phyloP scores from a whole-genome alignment of 2,888 invertebrate species.

The Spodoptera exigua region DNA sequence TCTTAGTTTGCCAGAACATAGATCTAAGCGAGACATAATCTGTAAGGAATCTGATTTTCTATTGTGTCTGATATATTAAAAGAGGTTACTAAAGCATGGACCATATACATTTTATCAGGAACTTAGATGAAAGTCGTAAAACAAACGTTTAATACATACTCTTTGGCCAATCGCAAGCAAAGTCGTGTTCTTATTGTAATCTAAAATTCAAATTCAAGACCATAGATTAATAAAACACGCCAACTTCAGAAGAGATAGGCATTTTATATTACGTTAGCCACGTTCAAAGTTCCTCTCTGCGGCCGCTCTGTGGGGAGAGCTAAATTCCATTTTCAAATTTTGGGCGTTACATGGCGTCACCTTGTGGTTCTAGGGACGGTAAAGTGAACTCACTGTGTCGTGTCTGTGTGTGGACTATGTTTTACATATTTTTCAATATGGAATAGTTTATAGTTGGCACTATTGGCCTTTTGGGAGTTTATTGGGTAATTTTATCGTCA shows the following conservation, averaged over 20 bases:
- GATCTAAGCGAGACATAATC: too few species aligned
- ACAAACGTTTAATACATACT: too few species aligned
- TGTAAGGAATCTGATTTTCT: too few species aligned
- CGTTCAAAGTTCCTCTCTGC: constrained; percentile 29
- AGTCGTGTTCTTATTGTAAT: neutral
- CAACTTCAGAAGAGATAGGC: constrained; percentile 8
- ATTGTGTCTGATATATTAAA: too few species aligned
- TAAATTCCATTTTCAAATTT: constrained; percentile 61
- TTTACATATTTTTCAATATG: constrained; percentile 30
- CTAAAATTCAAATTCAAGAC: neutral
- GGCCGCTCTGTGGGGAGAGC: constrained; percentile 26
- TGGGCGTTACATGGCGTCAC: constrained; percentile 53
- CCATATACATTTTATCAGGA: too few species aligned
- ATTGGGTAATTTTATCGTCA: constrained; percentile 20
- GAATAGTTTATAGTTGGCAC: constrained; percentile 26
- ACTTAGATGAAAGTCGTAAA: too few species aligned
- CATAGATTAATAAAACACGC: constrained; percentile 11
- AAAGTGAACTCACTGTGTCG: constrained; percentile 27
- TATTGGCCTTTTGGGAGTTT: constrained; percentile 5
- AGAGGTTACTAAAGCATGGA: too few species aligned
- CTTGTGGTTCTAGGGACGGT: constrained; percentile 41
- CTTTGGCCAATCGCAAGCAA: neutral
- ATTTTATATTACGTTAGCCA: constrained; percentile 28
- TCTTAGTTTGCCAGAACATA: too few species aligned
- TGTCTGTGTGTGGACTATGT: constrained; percentile 12